Base-by-base conservation (phyloP, 2,797 vertebrate genomes). In the Amniataba percoides region DNA sequence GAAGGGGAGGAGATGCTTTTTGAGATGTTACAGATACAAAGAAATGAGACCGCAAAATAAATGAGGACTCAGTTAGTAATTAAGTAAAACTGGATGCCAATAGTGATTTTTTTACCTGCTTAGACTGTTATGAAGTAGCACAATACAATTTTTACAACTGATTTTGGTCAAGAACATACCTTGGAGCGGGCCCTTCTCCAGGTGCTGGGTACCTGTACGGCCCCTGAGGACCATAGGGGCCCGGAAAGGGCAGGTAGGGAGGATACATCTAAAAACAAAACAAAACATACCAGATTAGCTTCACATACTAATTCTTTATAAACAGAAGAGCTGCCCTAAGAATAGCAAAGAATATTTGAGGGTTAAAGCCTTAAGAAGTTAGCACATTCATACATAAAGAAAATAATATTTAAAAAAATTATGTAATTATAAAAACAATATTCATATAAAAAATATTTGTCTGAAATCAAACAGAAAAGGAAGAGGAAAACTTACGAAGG, bases 191-290 rank as follows among this genome's bases (percentile, higher is more conserved):
- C 64, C 93, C 93, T 87, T 98, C 97, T 56, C 95, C 96, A 48
- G 96, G 94, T 79, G 94, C 84, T 8, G 96, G 96, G 89, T 95
- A 98, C 93, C 97, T 96, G 89, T 96, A 98, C 70, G 96, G 96
- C 75, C 95, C 97, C 91, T 98, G 97, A 83, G 96, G 96, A 83
- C 97, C 97, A 89, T 97, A 98, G 7, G 96, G 96, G 2, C 94
- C 95, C 16, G 97, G 97, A 74, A 98, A 98, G 9, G 97, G 96
- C 92, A 98, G 91, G 90, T 97, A 98, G 4, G 96, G 96, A 89
- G 97, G 93, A 93, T 97, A 98, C 97, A 98, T 97, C 97, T 98
- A 82, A 25, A 71, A 69, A 45, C 31, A 65, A 53, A 65, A 25
- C 39, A 25, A 69, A 57, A 43, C 5, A 31, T 31, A 31, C 53